Conservation (phyloP, 2,113 vertebrate genomes). For the Pterocles orientalis region DNA sequence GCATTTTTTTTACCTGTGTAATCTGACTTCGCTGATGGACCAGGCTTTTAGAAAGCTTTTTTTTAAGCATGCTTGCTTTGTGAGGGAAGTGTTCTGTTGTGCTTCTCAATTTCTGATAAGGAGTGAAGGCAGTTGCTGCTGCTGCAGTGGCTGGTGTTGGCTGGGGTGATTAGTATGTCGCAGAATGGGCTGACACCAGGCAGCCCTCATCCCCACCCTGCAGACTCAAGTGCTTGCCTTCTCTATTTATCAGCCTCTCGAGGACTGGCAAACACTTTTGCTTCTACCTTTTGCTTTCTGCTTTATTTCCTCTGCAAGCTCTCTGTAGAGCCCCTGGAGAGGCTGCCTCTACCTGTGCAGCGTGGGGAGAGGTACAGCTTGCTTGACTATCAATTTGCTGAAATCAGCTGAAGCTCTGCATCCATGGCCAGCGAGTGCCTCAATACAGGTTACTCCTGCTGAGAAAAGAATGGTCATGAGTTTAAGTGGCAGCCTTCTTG, state of each 20-base stretch:
- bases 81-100: background rate
- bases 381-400: background rate
- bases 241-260: background rate
- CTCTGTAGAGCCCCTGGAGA: background rate
- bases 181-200: background rate
- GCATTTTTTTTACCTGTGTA: background rate
- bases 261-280: background rate
- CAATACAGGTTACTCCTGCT: background rate
- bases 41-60: background rate
- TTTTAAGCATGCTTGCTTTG: background rate
- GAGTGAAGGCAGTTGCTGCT: background rate
- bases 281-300: background rate
- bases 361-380: background rate
- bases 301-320: background rate
- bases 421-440: background rate
- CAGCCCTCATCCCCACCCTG: accelerated
- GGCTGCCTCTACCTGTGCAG: background rate
- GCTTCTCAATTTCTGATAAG: background rate
- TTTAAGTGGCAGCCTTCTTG: background rate
- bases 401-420: background rate
- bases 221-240: background rate
- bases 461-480: background rate
- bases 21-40: background rate
- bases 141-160: background rate
- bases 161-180: background rate